Evolutionary conservation across 2,113 vertebrate genomes (phyloP).

Genomic region (Corythornis vintsioides): DNA sequence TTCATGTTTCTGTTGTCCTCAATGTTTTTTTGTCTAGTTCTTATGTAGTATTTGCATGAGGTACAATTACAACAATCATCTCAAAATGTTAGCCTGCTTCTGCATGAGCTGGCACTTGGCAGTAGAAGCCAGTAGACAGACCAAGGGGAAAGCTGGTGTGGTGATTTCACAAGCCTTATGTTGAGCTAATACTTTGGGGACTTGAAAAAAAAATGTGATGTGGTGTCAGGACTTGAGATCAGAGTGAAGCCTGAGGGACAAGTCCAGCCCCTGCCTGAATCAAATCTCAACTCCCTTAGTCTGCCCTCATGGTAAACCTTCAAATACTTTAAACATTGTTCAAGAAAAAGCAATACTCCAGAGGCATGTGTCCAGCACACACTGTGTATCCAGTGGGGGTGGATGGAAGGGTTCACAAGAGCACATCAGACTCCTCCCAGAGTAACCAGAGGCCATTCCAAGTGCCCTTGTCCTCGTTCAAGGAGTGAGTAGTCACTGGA

Average conservation of each 20-base stretch:
- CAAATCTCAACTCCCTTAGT: background rate
- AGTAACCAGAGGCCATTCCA: background rate
- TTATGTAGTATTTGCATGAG: background rate
- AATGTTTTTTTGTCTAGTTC: background rate
- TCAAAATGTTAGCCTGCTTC: background rate
- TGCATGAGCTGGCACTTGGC: accelerated
- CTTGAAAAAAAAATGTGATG: background rate
- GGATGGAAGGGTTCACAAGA: background rate
- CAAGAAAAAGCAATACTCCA: background rate
- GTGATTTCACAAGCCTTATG: background rate
- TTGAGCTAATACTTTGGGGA: background rate
- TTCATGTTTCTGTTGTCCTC: background rate
- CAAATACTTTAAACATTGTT: background rate
- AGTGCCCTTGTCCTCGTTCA: background rate
- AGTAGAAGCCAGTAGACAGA: background rate
- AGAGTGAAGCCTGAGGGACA: background rate
- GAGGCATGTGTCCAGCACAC: background rate
- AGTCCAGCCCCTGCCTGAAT: background rate
- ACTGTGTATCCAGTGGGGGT: background rate
- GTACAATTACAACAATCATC: background rate
- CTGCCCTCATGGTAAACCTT: background rate
- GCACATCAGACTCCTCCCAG: background rate
- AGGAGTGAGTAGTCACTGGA: background rate
- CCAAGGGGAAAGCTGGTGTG: background rate
- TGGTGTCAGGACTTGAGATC: background rate